A percentile compares a stretch with the other conserved stretches of the same genome.
phyloP scores from a whole-genome alignment of 2,113 vertebrate species.

The Xenopus tropicalis region UCB_Xtro_10.0 CM004445.2:41903001-41903500 shows the following conservation, averaged over 20 bases:
- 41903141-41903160: not conserved
- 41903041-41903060: no score
- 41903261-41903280: not conserved
- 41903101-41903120: slow-evolving; percentile 9
- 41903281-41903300: not conserved
- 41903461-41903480: no score
- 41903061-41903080: slow-evolving; percentile 1
- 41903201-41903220: slow-evolving; percentile 32
- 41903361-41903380: not conserved
- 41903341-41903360: not conserved
- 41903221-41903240: slow-evolving; percentile 7
- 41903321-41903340: not conserved
- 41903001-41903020: no score
- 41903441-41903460: no score
- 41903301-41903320: not conserved
- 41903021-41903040: no score
- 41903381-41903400: no score
- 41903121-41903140: slow-evolving; percentile 13
- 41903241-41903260: slow-evolving; percentile 16
- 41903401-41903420: no score
- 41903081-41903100: slow-evolving; percentile 4
- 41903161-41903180: slow-evolving; percentile 2
- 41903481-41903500: no score
- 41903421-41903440: no score
- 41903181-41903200: slow-evolving; percentile 24